phyloP scores from a whole-genome alignment of 2,888 invertebrate species.

The Nesidiocoris tenuis region DNA sequence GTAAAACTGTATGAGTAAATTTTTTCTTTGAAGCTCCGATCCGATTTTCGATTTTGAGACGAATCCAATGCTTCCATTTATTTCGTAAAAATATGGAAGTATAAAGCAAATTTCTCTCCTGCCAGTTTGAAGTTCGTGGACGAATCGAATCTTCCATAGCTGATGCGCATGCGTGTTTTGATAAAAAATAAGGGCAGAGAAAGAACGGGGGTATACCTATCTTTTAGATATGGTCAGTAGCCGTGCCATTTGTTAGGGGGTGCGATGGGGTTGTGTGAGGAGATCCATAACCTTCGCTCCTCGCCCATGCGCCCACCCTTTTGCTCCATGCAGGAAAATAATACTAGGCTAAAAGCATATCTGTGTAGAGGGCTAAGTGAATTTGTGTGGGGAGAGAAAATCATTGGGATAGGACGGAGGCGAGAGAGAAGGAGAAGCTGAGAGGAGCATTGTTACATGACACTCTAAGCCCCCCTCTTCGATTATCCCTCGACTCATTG shows the following conservation, averaged over 20 bases:
- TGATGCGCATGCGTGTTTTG: too few relatives aligned
- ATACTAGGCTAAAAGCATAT: conserved; percentile 54
- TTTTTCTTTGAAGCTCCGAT: too few relatives aligned
- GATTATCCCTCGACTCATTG: conserved; percentile 24
- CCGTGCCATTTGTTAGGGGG: conserved; percentile 35
- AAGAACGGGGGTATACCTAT: too few relatives aligned
- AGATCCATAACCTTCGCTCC: conserved; percentile 48
- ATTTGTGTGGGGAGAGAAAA: conserved; percentile 50
- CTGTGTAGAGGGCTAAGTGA: conserved; percentile 53
- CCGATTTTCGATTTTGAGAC: too few relatives aligned
- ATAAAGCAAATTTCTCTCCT: too few relatives aligned
- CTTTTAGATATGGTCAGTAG: conserved; percentile 34
- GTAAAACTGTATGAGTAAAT: too few relatives aligned
- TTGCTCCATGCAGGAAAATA: conserved; percentile 52
- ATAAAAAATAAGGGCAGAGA: too few relatives aligned
- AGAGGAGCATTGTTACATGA: conserved; percentile 20
- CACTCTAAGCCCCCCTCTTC: conserved; percentile 21
- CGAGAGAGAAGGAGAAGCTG: not conserved
- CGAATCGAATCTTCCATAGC: too few relatives aligned
- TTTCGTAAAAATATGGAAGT: too few relatives aligned
- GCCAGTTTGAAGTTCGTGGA: too few relatives aligned
- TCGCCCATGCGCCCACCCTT: conserved; percentile 41
- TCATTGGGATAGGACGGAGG: conserved; percentile 14
- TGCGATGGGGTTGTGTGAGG: conserved; percentile 19
- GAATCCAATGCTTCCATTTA: too few relatives aligned